A percentile compares a stretch with the other conserved stretches of the same genome.
Conservation (phyloP, 2,113 vertebrate genomes). For the Heterotilapia buettikoferi region DNA sequence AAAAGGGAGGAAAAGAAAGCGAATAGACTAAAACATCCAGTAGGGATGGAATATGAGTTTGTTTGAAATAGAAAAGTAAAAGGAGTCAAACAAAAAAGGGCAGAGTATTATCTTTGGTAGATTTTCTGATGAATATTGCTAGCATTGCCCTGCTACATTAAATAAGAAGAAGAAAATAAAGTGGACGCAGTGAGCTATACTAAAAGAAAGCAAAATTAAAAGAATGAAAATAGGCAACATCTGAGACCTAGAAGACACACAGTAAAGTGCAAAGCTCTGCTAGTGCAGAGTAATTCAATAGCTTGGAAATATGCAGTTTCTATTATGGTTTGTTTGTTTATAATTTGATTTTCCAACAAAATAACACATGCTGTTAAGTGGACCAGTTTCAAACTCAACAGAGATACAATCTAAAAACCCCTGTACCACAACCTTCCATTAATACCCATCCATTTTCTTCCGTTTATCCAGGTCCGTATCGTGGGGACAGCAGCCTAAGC, state of each 20-base stretch:
- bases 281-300: background rate
- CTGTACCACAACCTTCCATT: background rate
- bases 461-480: background rate
- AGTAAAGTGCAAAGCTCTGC: background rate
- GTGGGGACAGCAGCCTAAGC: background rate
- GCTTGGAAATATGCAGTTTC: background rate
- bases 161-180: rapidly evolving
- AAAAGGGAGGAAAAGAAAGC: background rate
- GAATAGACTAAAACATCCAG: background rate
- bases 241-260: background rate
- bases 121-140: background rate
- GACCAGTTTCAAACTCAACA: background rate
- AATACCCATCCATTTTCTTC: background rate
- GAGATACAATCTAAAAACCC: background rate
- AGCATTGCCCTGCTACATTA: background rate
- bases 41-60: background rate
- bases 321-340: background rate
- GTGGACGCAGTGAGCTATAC: background rate
- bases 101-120: background rate
- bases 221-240: background rate
- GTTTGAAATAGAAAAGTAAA: background rate
- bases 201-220: background rate
- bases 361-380: background rate
- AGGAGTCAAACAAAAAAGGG: background rate
- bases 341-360: background rate